These are phyloP conservation scores for Falco novaeseelandiae DNA, from an alignment of 2,797 vertebrate genomes.

Conservation along the genomic window DNA sequence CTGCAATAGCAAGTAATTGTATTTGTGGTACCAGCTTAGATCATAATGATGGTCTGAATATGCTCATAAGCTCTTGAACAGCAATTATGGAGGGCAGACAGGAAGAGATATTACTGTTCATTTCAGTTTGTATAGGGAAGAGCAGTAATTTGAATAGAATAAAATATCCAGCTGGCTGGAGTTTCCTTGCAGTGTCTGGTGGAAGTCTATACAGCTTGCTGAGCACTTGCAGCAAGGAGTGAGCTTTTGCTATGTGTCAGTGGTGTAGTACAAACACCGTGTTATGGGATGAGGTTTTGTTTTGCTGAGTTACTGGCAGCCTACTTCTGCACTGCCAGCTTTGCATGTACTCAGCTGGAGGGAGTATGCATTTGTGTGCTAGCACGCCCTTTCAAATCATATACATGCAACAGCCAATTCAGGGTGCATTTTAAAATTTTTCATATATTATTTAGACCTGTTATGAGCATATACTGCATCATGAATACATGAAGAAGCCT, in stretches of 20 bases:
- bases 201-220: background rate
- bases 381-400: background rate
- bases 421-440: constrained; percentile 1
- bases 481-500: background rate
- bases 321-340: background rate
- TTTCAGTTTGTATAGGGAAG: constrained; percentile 27
- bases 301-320: background rate
- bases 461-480: background rate
- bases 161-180: constrained; percentile 37
- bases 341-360: background rate
- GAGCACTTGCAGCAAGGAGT: background rate
- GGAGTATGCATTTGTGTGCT: too few species aligned
- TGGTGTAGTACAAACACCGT: background rate
- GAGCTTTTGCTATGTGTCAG: background rate
- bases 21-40: constrained; percentile 14
- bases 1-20: constrained; percentile 29
- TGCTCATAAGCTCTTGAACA: constrained; percentile 29
- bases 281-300: background rate
- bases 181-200: background rate
- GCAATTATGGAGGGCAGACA: constrained; percentile 1
- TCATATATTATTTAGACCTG: constrained; percentile 15
- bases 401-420: background rate
- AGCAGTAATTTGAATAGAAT: constrained; percentile 41
- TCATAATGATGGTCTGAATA: constrained; percentile 34
- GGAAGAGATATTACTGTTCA: constrained; percentile 1